Conservation (phyloP, 2,797 vertebrate genomes). For the Antrozous pallidus region DNA sequence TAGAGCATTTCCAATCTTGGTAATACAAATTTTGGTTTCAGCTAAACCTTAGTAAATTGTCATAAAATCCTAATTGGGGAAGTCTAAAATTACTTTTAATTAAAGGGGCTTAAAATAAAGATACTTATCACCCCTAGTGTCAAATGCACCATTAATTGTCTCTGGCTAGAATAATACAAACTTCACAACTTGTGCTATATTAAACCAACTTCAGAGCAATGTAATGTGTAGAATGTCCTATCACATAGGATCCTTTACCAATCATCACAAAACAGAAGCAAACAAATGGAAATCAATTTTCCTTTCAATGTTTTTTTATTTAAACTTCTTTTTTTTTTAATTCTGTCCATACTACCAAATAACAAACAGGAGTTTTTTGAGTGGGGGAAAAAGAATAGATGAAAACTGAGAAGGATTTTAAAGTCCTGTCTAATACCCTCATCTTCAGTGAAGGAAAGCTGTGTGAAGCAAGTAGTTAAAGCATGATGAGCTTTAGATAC, state of each 20-base stretch:
- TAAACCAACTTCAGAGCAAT: background rate
- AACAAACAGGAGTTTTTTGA: background rate
- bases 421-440: background rate
- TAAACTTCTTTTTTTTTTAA: background rate
- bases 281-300: background rate
- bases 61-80: background rate
- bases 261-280: background rate
- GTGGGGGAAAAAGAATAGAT: background rate
- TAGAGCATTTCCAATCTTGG: background rate
- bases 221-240: background rate
- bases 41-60: background rate
- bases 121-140: background rate
- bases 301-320: background rate
- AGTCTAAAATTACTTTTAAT: background rate
- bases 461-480: background rate
- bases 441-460: background rate
- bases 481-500: background rate
- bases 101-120: background rate
- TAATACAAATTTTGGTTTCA: slow-evolving; percentile 9
- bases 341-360: background rate
- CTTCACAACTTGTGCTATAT: background rate
- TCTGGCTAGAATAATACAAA: background rate
- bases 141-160: background rate
- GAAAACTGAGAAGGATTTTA: background rate
- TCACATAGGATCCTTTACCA: background rate